Conservation (phyloP, 2,797 vertebrate species). For the Hyperoplus lanceolatus region DNA sequence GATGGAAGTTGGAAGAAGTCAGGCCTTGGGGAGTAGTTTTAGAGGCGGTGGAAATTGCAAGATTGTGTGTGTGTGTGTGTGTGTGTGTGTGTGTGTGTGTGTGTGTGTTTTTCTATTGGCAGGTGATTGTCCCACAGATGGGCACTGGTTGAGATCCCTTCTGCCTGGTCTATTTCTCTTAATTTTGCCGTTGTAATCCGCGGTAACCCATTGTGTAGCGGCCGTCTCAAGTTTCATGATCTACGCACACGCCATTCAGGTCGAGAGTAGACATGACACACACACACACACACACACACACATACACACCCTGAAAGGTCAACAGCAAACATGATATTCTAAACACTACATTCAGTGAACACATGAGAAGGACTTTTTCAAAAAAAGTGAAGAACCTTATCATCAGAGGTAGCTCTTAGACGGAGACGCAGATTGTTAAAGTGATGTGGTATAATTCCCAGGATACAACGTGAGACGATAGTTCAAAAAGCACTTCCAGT, state of each 20-base stretch:
- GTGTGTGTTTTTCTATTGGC: constrained; percentile 62
- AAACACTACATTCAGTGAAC: constrained; percentile 38
- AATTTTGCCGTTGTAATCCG: constrained; percentile 57
- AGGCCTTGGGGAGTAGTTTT: constrained; percentile 68
- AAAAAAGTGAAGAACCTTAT: constrained; percentile 11
- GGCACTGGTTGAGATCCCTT: constrained; percentile 71
- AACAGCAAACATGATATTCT: constrained; percentile 37
- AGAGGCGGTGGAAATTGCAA: constrained; percentile 63
- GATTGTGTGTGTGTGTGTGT: constrained; percentile 8
- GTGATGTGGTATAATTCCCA: background rate
- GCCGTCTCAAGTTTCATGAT: constrained; percentile 67
- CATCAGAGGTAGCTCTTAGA: constrained; percentile 15
- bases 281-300: constrained; percentile 1
- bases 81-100: background rate
- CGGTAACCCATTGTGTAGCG: constrained; percentile 59
- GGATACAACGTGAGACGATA: background rate
- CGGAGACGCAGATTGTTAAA: constrained; percentile 7
- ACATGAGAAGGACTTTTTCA: constrained; percentile 13
- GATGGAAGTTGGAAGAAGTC: constrained; percentile 74
- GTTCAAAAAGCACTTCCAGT: background rate
- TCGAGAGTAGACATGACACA: constrained; percentile 34
- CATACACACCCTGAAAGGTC: constrained; percentile 45
- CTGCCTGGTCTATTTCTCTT: constrained; percentile 59
- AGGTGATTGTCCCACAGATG: constrained; percentile 72
- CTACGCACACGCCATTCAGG: constrained; percentile 34